These are phyloP conservation scores for Oithona nana DNA, from an alignment of 2,888 invertebrate genomes.

Conservation along the genomic window DNA sequence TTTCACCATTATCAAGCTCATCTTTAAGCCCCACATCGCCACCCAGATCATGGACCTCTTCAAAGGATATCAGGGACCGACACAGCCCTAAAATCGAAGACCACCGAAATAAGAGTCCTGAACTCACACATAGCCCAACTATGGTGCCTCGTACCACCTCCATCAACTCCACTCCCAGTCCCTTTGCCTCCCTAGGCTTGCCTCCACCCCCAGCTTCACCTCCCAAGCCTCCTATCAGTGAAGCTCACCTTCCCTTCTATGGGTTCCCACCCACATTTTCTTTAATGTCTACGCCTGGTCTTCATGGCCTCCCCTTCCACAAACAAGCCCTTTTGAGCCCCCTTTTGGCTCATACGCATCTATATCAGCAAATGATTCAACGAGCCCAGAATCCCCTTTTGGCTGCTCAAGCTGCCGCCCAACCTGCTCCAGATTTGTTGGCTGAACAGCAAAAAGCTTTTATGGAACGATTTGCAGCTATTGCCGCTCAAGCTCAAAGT, in stretches of 20 bases:
- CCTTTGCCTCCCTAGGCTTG: neutral
- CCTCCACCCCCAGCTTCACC: neutral
- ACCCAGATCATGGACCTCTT: neutral
- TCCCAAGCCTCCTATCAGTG: neutral
- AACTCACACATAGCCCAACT: neutral
- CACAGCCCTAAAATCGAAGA: neutral
- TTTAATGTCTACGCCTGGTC: neutral
- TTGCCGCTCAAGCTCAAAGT: neutral
- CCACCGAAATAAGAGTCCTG: neutral
- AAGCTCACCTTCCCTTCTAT: neutral
- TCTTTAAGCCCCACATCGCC: neutral
- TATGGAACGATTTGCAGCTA: conserved; percentile 7
- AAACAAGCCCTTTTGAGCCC: conserved; percentile 14
- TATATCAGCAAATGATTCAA: conserved; percentile 7
- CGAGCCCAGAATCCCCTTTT: conserved; percentile 5
- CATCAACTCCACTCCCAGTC: neutral
- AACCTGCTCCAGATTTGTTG: conserved; percentile 1
- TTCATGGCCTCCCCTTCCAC: neutral
- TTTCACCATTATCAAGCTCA: neutral
- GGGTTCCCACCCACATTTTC: neutral
- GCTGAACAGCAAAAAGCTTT: conserved; percentile 15
- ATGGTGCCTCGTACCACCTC: neutral
- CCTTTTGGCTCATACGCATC: neutral
- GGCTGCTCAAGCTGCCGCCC: neutral
- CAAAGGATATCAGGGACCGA: neutral